Evolutionary conservation across 2,888 invertebrate genomes (phyloP), one percentile per base, ranked within the genome.

Genomic region (Choreutis nemorana): DNA sequence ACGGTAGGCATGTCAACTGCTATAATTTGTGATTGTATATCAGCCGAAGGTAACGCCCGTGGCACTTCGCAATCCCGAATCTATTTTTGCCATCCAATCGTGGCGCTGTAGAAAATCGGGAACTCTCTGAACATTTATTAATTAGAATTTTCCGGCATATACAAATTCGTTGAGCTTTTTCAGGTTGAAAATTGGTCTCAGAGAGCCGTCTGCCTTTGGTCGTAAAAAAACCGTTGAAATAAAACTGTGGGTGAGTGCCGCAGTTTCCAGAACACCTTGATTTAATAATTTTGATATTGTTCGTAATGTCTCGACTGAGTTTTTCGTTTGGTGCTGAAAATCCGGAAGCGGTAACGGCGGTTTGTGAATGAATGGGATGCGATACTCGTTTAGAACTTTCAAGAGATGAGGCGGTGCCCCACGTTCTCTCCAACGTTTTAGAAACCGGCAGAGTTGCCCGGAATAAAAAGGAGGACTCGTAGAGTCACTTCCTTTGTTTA

Each of bases 81-180:
- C 29, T 14, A 32, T 22, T 26, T 29, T 32, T 4, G 15, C 9
- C 4, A 33, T 2, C 28, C 29, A 33, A 20, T 33, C 33, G n/a
- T n/a, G n/a, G n/a, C 26, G 33, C 26, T 48, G 47, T 2, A 49
- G 27, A 13, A 48, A 50, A 5, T 45, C 35, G 9, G 44, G 42
- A 4, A 46, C 26, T 1, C 39, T 35, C 10, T 20, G 27, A 11
- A 40, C 29, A 8, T 44, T 45, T 33, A 48, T 37, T 1, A 51
- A 31, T 3, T 31, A 26, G 28, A 50, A 50, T 3, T 16, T 26
- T 9, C 34, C 29, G 9, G 35, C 31, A 1, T 28, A n/a, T 1
- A 49, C 33, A 28, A 28, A 49, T 1, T 33, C 3, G 34, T 49
- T 51, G 4, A 45, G 30, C 1, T 30, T 26, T 32, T 36, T 41